phyloP scores from a whole-genome alignment of 2,888 invertebrate genomes.

The Lamproptera curius region DNA sequence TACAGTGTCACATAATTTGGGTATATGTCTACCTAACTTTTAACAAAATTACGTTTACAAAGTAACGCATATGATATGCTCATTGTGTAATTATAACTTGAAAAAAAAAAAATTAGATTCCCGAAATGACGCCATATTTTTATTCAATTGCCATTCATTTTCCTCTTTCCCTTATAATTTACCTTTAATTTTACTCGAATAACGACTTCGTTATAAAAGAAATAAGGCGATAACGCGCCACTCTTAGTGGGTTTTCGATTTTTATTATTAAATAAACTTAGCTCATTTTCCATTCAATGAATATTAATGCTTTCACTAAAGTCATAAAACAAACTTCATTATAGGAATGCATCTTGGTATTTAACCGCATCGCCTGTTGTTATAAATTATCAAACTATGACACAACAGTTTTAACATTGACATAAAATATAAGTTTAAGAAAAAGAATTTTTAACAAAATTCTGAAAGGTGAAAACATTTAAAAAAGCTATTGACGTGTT shows the following conservation, averaged over 20 bases:
- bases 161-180: neutral
- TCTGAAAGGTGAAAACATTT: too few species aligned
- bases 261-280: conserved; percentile 73
- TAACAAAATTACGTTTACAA: conserved; percentile 25
- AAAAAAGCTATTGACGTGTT: too few species aligned
- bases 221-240: conserved; percentile 32
- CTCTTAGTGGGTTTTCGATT: conserved; percentile 56
- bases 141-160: conserved; percentile 4
- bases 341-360: conserved; percentile 62
- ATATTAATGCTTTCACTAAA: conserved; percentile 74
- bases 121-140: neutral
- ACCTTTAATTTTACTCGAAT: neutral
- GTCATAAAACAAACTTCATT: conserved; percentile 76
- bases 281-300: conserved; percentile 65
- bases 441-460: too few species aligned
- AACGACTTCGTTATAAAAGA: conserved; percentile 23
- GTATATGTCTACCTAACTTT: conserved; percentile 18
- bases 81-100: conserved; percentile 24
- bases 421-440: too few species aligned
- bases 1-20: neutral
- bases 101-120: conserved; percentile 7
- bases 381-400: too few species aligned
- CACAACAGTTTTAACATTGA: too few species aligned
- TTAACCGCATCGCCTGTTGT: conserved; percentile 45
- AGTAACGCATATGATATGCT: conserved; percentile 20